A percentile compares a stretch with the other conserved stretches of the same genome.
phyloP scores from a whole-genome alignment of 2,797 vertebrate genomes.

The Eulemur albifrons region DNA sequence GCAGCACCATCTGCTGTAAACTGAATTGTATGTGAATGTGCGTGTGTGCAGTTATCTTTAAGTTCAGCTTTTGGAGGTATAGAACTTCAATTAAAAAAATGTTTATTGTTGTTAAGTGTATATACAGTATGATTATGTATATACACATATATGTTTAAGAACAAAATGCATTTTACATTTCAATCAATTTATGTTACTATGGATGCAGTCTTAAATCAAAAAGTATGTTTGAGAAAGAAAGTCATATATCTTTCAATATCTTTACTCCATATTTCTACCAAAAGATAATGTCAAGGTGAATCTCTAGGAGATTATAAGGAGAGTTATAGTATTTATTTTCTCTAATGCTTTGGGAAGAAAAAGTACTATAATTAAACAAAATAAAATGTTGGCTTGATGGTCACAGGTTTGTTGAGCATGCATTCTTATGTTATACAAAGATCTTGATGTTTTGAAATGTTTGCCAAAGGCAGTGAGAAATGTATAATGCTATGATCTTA shows the following conservation, averaged over 20 bases:
- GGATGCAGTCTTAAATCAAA: constrained; percentile 44
- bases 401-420: constrained; percentile 62
- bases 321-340: constrained; percentile 19
- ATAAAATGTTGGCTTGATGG: constrained; percentile 56
- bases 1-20: constrained; percentile 25
- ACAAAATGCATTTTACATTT: constrained; percentile 35
- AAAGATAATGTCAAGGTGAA: constrained; percentile 47
- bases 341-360: constrained; percentile 20
- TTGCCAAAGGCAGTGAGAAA: constrained; percentile 84
- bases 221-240: constrained; percentile 22
- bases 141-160: constrained; percentile 49
- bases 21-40: constrained; percentile 37
- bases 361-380: constrained; percentile 53
- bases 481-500: constrained; percentile 79
- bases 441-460: constrained; percentile 76
- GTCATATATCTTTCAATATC: constrained; percentile 56
- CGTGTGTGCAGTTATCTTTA: not conserved
- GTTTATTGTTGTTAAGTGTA: constrained; percentile 35
- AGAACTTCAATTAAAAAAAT: constrained; percentile 39
- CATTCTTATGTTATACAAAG: constrained; percentile 68
- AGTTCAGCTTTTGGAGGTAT: constrained; percentile 32
- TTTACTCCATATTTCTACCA: constrained; percentile 27
- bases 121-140: not conserved
- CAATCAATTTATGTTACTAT: constrained; percentile 50
- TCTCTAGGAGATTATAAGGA: constrained; percentile 44